A percentile compares a stretch with the other conserved stretches of the same genome.
Evolutionary conservation across 2,113 vertebrate species (phyloP).

Genomic region (Actenoides hombroni): DNA sequence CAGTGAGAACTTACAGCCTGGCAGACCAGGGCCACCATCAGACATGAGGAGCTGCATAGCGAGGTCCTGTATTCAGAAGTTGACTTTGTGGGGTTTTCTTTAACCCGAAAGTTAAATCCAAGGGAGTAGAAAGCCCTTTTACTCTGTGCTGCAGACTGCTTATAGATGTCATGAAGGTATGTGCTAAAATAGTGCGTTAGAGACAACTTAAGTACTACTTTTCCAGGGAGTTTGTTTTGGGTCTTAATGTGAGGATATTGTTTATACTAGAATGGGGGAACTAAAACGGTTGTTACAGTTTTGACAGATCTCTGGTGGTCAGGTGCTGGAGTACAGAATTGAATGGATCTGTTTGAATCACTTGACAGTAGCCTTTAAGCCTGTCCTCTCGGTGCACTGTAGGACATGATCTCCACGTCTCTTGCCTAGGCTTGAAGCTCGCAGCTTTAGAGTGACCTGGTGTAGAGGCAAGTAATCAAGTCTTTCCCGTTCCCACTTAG

Average conservation of each 20-base stretch:
- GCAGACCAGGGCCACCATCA: background rate
- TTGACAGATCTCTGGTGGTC: background rate
- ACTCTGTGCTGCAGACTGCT: background rate
- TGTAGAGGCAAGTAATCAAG: background rate
- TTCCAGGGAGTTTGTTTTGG: background rate
- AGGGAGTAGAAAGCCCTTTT: background rate
- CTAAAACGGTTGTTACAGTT: background rate
- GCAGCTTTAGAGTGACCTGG: background rate
- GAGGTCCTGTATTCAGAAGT: background rate
- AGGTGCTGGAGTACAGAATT: background rate
- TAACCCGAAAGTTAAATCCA: background rate
- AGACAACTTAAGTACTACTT: background rate
- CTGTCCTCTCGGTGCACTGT: rapidly evolving
- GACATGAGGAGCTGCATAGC: background rate
- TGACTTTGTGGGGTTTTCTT: background rate
- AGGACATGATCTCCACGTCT: rapidly evolving
- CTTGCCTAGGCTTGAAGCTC: background rate
- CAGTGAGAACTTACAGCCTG: background rate
- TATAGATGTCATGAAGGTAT: background rate
- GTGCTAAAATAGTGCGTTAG: background rate
- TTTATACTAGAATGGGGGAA: background rate
- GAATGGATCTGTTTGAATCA: background rate
- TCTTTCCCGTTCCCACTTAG: background rate
- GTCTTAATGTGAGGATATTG: background rate
- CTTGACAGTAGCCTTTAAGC: background rate